Base-by-base conservation (phyloP, 2,888 invertebrate genomes). In the Leptinotarsa haldemani region DNA sequence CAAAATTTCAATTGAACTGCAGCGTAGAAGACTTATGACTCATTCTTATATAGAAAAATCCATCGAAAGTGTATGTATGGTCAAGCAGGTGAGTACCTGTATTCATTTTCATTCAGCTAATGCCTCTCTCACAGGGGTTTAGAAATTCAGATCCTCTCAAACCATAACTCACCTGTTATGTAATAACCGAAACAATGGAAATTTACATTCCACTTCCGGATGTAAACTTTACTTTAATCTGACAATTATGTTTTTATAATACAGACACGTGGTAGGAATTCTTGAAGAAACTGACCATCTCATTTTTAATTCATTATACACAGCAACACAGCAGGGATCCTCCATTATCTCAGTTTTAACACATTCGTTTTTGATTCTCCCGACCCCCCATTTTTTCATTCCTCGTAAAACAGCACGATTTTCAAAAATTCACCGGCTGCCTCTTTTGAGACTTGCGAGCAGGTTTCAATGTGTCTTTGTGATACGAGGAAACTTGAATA, bases 181-280 rank as follows among this genome's bases (percentile, higher is more conserved):
- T 61, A 61, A 61, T 61, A 61, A 61, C 40, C 18, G n/a, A 40
- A 61, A 61, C 61, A 61, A 61, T 61, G n/a, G 61, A 61, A 61
- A 61, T 61, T 61, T 40, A 61, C 61, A 61, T 61, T 30, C 12
- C 61, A 61, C 30, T 61, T 30, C 61, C 61, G 61, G 61, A 40
- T 61, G 61, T 61, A 61, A 61, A 61, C 61, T 40, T 40, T 40
- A 16, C 61, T 30, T 61, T 61, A 61, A 61, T 61, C 61, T 61
- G 61, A 61, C 61, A 61, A 61, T 61, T 61, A 61, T 61, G 61
- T 61, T 61, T 61, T 61, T 61, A 61, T 61, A 61, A 61, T 61
- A 61, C 25, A 61, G 61, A 40, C 30, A 61, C 61, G 61, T 61
- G 61, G 61, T 12, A 30, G 16, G 61, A 61, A 61, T 61, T 30